Evolutionary conservation across 2,113 vertebrate genomes (phyloP), one percentile per base, ranked within the genome.

Genomic region (Calcarius ornatus): DNA sequence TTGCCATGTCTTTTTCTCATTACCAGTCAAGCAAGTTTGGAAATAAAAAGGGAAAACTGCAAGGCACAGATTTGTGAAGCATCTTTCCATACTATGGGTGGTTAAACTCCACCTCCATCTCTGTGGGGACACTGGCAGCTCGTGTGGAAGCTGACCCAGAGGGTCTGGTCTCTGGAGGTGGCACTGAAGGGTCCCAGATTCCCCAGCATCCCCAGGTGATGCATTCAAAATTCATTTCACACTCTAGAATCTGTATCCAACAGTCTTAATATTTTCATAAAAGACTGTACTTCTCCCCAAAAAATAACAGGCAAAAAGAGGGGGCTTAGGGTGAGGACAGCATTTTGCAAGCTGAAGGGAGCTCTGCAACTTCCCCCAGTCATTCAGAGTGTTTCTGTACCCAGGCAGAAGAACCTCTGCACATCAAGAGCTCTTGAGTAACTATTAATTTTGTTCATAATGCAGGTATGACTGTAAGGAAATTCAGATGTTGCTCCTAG

Each of bases 11-110:
- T 90, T 90, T 81, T 85, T 75, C 68, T 65, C 61, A 35, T 83
- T 90, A 91, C 79, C 75, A 72, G 47, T 79, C 61, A 88, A 92
- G 25, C 70, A 79, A 92, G 56, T 94, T 91, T 83, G 61, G 68
- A 93, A 95, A 83, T 57, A 53, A 93, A 92, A 91, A 45, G 25
- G 28, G 35, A 20, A 72, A 75, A 92, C 23, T 91, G n/a, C 51
- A 75, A 72, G 43, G 79, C 21, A 80, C 12, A 31, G 23, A 31
- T 73, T 50, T 81, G 27, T 63, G 80, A 86, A 59, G 33, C 56
- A 60, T 70, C 73, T 54, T 76, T 81, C 31, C 43, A 45, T 27
- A 7, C 50, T 76, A 13, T 33, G 76, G 43, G 31, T 38, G 35
- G 37, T 47, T 61, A 81, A 96, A 83, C 15, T 81, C 70, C 61